Conservation (phyloP, 2,113 vertebrate genomes). For the Sphaerodactylus townsendi region DNA sequence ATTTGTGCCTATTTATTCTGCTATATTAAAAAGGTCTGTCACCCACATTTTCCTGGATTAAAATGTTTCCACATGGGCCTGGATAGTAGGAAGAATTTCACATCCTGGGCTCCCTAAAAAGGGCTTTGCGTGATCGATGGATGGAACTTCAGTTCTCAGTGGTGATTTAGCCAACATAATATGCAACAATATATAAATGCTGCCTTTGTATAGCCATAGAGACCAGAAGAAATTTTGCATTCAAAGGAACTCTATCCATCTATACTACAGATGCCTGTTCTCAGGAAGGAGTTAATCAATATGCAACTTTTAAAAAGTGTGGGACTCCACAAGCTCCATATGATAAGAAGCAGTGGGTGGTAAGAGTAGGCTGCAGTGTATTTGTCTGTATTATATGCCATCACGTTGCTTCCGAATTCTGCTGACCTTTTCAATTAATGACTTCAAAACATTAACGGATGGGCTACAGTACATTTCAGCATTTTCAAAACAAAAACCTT, state of each 20-base stretch:
- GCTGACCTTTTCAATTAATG: too few species aligned
- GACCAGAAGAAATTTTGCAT: slow-evolving; percentile 57
- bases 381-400: too few species aligned
- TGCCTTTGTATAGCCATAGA: slow-evolving; percentile 68
- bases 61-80: slow-evolving; percentile 68
- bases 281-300: slow-evolving; percentile 39
- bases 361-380: too few species aligned
- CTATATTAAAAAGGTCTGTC: slow-evolving; percentile 43
- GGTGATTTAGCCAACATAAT: slow-evolving; percentile 45
- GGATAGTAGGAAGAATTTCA: slow-evolving; percentile 61
- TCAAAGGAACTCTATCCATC: slow-evolving; percentile 57
- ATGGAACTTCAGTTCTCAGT: slow-evolving; percentile 36
- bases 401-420: too few species aligned
- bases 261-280: slow-evolving; percentile 4
- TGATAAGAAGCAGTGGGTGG: not conserved
- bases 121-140: slow-evolving; percentile 41
- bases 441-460: too few species aligned
- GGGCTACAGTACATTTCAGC: too few species aligned
- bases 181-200: slow-evolving; percentile 63
- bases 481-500: too few species aligned
- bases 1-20: slow-evolving; percentile 41
- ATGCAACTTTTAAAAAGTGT: slow-evolving; percentile 32
- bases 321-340: not conserved
- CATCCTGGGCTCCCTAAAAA: slow-evolving; percentile 48
- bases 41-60: slow-evolving; percentile 54